These are phyloP conservation scores for Globicephala melas DNA, from an alignment of 2,113 vertebrate genomes.

Conservation along the genomic window DNA sequence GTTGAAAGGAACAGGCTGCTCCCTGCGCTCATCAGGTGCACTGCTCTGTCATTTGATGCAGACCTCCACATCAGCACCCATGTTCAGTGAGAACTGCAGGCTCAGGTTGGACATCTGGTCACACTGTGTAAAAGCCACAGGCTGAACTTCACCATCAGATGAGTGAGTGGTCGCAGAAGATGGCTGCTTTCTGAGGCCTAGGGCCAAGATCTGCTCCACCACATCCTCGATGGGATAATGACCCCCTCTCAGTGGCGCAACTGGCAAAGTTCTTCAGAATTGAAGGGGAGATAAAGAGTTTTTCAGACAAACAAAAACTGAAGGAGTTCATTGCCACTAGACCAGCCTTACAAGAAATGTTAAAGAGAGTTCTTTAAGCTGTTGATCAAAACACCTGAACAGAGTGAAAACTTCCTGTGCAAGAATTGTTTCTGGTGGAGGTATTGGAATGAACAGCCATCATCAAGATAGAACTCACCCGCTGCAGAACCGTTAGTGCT, in stretches of 20 bases:
- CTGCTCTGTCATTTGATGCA: slow-evolving; percentile 61
- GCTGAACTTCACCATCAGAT: slow-evolving; percentile 73
- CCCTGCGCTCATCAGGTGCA: background rate
- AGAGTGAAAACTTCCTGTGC: slow-evolving; percentile 84
- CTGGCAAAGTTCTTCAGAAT: slow-evolving; percentile 67
- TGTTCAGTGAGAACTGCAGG: slow-evolving; percentile 80
- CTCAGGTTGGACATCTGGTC: slow-evolving; percentile 71
- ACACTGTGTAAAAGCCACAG: slow-evolving; percentile 78
- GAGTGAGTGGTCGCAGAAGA: slow-evolving; percentile 76
- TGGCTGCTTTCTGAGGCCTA: slow-evolving; percentile 86
- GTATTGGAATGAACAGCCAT: slow-evolving; percentile 91
- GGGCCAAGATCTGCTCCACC: slow-evolving; percentile 84
- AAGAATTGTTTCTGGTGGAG: slow-evolving; percentile 86
- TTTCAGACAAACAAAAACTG: background rate
- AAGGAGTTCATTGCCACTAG: background rate
- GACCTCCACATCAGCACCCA: slow-evolving; percentile 84
- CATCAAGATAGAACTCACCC: slow-evolving; percentile 89
- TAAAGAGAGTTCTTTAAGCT: slow-evolving; percentile 51
- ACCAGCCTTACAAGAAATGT: background rate
- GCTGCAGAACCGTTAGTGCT: slow-evolving; percentile 83
- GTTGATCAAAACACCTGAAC: slow-evolving; percentile 83
- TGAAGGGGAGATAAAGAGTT: background rate
- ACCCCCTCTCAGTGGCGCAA: slow-evolving; percentile 72
- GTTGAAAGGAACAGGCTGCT: background rate
- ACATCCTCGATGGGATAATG: slow-evolving; percentile 76